Evolutionary conservation across 1,140 invertebrate species (phyloP), one percentile per base, ranked within the genome.

Genomic region (Macrotrachela quadricornifera): DNA sequence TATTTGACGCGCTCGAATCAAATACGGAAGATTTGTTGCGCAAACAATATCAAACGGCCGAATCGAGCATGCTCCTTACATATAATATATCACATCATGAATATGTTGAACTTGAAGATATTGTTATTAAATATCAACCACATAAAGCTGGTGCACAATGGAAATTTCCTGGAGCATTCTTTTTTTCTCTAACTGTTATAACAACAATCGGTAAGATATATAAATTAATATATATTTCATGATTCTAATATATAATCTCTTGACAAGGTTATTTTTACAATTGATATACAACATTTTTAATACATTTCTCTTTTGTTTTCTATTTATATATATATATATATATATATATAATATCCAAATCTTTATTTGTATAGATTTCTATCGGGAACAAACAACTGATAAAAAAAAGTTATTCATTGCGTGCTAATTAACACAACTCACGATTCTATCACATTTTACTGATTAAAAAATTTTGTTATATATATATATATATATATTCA

Each of bases 101-200:
- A 68, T 96, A 85, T 68, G 77, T 79, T 61, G 80, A 86, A 71
- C 80, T 97, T 15, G 54, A 62, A 71, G 83, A 87, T 72, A 84
- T 86, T 59, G 83, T 96, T 39, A 85, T 95, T 59, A 84, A 90
- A 71, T 83, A 82, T 59, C 85, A 92, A 62, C 91, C 92, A 0
- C 87, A 96, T 69, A 95, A 95, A 69, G 88, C 90, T 42, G 90
- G 88, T 6, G 82, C 83, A 37, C 88, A 95, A 74, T 95, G 90
- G 85, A 69, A 69, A 54, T 71, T 71, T 47, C 80, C 83, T 17
- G 90, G 90, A 44, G 87, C 92, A 43, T 95, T 97, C 71, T 99
- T 96, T 72, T 97, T 96, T 70, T 86, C 90, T n/a, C 92, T 87
- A 2, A 92, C 91, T n/a, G 91, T 99, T 1, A 78, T 97, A 57